Percentiles rank a stretch among this genome's conserved stretches.
These are phyloP conservation scores for Epirrita christyi DNA, from an alignment of 2,888 invertebrate genomes.

Conservation along the genomic window DNA sequence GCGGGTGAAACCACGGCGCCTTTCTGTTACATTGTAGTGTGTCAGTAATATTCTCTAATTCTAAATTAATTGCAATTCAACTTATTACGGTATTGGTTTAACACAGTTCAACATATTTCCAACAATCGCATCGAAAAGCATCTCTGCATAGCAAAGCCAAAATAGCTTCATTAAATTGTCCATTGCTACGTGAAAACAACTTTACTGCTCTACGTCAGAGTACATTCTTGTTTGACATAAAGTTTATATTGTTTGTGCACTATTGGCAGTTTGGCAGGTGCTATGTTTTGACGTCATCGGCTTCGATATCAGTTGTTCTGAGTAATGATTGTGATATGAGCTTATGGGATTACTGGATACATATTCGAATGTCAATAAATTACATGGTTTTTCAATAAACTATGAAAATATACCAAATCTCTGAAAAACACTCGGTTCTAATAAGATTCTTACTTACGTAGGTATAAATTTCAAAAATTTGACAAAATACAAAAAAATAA, in stretches of 20 bases:
- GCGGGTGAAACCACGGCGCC: too few species aligned
- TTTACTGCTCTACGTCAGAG: slow-evolving; percentile 31
- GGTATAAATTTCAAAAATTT: too few species aligned
- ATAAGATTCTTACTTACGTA: too few species aligned
- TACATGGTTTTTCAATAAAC: neutral
- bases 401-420: too few species aligned
- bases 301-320: slow-evolving; percentile 40
- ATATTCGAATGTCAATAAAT: slow-evolving; percentile 8
- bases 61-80: too few species aligned
- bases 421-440: too few species aligned
- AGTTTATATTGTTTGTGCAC: slow-evolving; percentile 29
- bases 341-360: slow-evolving; percentile 33
- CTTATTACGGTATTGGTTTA: too few species aligned
- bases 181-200: slow-evolving; percentile 13
- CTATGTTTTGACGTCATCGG: slow-evolving; percentile 40
- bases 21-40: too few species aligned
- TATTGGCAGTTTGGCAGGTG: slow-evolving; percentile 30
- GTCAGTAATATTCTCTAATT: too few species aligned
- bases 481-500: too few species aligned
- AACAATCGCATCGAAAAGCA: neutral
- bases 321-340: slow-evolving; percentile 40
- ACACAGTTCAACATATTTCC: too few species aligned
- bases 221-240: slow-evolving; percentile 28
- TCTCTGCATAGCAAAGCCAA: neutral
- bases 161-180: neutral